phyloP scores from a whole-genome alignment of 2,888 invertebrate genomes.

The Abscondita cerata region DNA sequence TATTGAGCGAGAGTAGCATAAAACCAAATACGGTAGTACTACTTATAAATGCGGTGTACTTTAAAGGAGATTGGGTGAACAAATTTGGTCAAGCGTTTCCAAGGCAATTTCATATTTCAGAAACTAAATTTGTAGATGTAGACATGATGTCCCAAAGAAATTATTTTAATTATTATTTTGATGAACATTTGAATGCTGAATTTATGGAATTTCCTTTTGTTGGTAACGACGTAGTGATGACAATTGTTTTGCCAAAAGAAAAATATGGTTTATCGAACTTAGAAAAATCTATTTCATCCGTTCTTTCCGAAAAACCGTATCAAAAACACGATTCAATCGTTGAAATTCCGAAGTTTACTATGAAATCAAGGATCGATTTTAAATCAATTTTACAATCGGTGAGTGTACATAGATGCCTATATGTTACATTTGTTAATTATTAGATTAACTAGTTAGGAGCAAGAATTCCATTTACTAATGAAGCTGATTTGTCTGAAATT shows the following conservation, averaged over 20 bases:
- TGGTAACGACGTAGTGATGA: conserved; percentile 38
- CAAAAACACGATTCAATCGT: conserved; percentile 27
- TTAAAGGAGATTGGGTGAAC: conserved; percentile 48
- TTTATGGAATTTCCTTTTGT: conserved; percentile 48
- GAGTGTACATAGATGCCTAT: background rate
- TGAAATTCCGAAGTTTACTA: conserved; percentile 41
- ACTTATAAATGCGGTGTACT: conserved; percentile 53
- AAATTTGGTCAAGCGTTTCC: conserved; percentile 25
- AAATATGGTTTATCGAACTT: conserved; percentile 31
- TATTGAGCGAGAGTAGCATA: conserved; percentile 44
- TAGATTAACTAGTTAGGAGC: conserved; percentile 34
- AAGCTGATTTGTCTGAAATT: conserved; percentile 48
- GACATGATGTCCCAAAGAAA: conserved; percentile 47
- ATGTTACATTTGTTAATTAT: background rate
- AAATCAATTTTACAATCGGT: conserved; percentile 68
- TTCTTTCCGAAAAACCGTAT: conserved; percentile 26
- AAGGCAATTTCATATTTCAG: conserved; percentile 31
- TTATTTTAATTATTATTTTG: conserved; percentile 47
- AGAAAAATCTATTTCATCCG: conserved; percentile 28
- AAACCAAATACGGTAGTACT: conserved; percentile 43
- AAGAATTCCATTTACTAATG: conserved; percentile 25
- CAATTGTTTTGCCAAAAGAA: conserved; percentile 40
- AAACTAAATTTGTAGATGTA: conserved; percentile 40
- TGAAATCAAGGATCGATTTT: conserved; percentile 58
- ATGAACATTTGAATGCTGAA: conserved; percentile 45